Evolutionary conservation across 2,113 vertebrate genomes (phyloP).

Genomic region (Strigops habroptila): DNA sequence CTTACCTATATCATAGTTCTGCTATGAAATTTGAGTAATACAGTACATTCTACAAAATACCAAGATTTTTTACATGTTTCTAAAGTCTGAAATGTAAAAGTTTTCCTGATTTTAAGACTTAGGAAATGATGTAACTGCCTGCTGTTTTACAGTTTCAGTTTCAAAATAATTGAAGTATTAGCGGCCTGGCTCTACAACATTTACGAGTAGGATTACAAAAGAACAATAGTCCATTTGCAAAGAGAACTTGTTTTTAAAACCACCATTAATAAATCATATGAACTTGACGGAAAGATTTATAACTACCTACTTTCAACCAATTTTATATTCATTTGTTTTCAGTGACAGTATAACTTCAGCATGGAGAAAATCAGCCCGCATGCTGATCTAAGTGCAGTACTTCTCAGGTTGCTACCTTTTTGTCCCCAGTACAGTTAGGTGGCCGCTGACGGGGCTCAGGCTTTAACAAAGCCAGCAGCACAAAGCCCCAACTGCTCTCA

Average conservation of each 20-base stretch:
- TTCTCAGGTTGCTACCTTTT: not conserved
- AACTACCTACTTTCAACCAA: not conserved
- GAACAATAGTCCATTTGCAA: not conserved
- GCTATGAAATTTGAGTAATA: not conserved
- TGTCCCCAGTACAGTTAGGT: not conserved
- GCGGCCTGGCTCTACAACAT: not conserved
- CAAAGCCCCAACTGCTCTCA: constrained; percentile 1
- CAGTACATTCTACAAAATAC: not conserved
- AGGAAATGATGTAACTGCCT: accelerated
- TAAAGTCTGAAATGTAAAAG: not conserved
- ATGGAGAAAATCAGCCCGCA: not conserved
- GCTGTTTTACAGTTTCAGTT: not conserved
- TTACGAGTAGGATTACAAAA: not conserved
- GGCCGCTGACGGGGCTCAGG: not conserved
- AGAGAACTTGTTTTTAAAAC: not conserved
- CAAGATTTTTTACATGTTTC: not conserved
- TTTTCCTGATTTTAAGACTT: not conserved
- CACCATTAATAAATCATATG: not conserved
- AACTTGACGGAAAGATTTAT: not conserved
- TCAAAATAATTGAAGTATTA: not conserved
- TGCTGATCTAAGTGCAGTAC: not conserved
- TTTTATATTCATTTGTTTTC: not conserved
- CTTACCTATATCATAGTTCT: not conserved
- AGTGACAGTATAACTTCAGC: not conserved
- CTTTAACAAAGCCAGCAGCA: constrained; percentile 20